Conservation (phyloP, 1,140 invertebrate genomes). For the Thaumetopoea pityocampa region DNA sequence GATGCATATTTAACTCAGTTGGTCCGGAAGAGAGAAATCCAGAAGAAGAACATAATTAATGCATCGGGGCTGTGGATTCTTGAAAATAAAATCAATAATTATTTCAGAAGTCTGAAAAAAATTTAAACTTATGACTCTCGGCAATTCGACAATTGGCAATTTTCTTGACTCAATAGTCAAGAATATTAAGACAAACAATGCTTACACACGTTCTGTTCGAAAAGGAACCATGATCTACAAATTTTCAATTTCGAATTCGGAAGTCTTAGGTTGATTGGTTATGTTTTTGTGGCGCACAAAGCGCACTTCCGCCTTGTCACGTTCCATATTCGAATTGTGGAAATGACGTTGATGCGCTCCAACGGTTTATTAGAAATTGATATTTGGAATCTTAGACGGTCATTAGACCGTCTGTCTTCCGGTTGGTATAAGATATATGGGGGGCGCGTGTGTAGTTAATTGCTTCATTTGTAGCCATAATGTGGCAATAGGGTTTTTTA, state of each 20-base stretch:
- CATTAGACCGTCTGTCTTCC: slow-evolving; percentile 71
- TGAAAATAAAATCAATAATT: too few species aligned
- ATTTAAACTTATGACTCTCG: too few species aligned
- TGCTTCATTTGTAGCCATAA: slow-evolving; percentile 68
- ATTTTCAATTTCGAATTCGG: slow-evolving; percentile 48
- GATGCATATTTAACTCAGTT: too few species aligned
- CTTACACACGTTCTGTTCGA: slow-evolving; percentile 40
- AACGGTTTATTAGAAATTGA: slow-evolving; percentile 63
- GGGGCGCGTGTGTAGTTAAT: slow-evolving; percentile 63
- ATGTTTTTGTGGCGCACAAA: slow-evolving; percentile 47
- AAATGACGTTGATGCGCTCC: slow-evolving; percentile 52
- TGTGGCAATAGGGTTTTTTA: slow-evolving; percentile 31
- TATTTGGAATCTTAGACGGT: slow-evolving; percentile 63
- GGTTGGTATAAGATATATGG: slow-evolving; percentile 33
- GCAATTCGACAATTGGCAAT: too few species aligned
- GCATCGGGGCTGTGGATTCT: too few species aligned
- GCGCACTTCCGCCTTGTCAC: slow-evolving; percentile 54
- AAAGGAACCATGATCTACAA: slow-evolving; percentile 45
- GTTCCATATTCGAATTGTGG: slow-evolving; percentile 31
- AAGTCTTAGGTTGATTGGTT: slow-evolving; percentile 62
- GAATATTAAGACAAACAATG: too few species aligned
- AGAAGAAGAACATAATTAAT: too few species aligned
- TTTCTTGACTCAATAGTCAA: too few species aligned
- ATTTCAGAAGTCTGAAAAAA: too few species aligned
- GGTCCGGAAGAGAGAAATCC: too few species aligned